Conservation (phyloP, 2,113 vertebrate genomes). For the Cinclus mexicanus region DNA sequence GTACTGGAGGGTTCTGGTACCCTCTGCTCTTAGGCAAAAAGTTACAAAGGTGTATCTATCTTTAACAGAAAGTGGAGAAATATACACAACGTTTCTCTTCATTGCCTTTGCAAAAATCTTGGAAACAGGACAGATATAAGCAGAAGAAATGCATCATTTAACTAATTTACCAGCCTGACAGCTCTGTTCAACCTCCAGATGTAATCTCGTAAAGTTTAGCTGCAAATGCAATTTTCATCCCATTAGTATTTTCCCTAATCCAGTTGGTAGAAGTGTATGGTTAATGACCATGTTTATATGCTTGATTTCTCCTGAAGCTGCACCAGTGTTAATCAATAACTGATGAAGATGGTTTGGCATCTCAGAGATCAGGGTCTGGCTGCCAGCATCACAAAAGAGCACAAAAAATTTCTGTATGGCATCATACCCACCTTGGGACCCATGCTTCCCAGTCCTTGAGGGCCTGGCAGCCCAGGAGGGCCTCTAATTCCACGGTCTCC, state of each 20-base stretch:
- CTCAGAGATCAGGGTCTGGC: neutral
- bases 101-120: neutral
- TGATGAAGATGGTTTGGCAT: neutral
- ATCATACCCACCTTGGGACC: slow-evolving; percentile 79
- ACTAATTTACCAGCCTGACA: neutral
- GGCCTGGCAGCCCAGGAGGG: slow-evolving; percentile 70
- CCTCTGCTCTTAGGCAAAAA: neutral
- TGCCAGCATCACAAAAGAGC: neutral
- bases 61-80: neutral
- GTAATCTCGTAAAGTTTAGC: neutral
- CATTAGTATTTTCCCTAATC: neutral
- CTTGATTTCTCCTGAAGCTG: neutral
- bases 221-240: neutral
- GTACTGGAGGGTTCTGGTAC: neutral
- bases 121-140: neutral
- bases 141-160: neutral
- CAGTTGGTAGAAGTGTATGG: neutral
- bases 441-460: slow-evolving; percentile 67
- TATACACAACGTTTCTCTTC: neutral
- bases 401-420: neutral
- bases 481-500: slow-evolving; percentile 80
- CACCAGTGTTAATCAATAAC: neutral
- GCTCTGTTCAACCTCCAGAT: neutral
- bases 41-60: neutral
- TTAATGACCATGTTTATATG: neutral